Evolutionary conservation across 2,797 vertebrate species (phyloP), one percentile per base, ranked within the genome.

Genomic region (Orientallactaga sibirica): DNA sequence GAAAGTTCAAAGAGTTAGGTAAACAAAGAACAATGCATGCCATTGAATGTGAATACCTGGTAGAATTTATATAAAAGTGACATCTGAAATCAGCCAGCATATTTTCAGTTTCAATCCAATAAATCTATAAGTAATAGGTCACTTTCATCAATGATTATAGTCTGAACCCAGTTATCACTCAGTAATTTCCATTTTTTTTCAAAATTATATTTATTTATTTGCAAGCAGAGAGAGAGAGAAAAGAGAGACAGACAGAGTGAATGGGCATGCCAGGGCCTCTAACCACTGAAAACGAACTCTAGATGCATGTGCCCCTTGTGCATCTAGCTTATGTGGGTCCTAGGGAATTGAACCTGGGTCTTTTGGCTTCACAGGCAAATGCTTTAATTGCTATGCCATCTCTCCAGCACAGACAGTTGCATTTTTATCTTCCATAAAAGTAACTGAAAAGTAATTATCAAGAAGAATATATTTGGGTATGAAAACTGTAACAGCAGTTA

Each of bases 401-500:
- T 37, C 33, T 37, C 2, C 33, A 37, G 33, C 33, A 37, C 33
- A 37, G 2, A 37, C 33, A 37, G 33, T 37, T 37, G 33, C 43
- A 48, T 71, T 6, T 83, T 75, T 80, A 80, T 37, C 8, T 82
- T 67, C 61, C 25, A 91, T 22, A 29, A 25, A 73, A 74, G 5
- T 55, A 85, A 85, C 7, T 68, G 25, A 80, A 64, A 24, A 90
- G 43, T 7, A 64, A 76, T 33, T 29, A 83, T 33, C 43, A 85
- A 58, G 80, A 19, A 85, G 2, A 64, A 24, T 24, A 64, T n/a
- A 58, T 3, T 41, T 24, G 5, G 2, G 2, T 18, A 12, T 12
- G 15, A 82, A 93, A 76, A 67, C 9, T 91, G 43, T 62, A 18
- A 64, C 18, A 77, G 15, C 77, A 64, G 52, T 78, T 91, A 92